phyloP scores from a whole-genome alignment of 2,797 vertebrate species.

The Cirrhinus molitorella region DNA sequence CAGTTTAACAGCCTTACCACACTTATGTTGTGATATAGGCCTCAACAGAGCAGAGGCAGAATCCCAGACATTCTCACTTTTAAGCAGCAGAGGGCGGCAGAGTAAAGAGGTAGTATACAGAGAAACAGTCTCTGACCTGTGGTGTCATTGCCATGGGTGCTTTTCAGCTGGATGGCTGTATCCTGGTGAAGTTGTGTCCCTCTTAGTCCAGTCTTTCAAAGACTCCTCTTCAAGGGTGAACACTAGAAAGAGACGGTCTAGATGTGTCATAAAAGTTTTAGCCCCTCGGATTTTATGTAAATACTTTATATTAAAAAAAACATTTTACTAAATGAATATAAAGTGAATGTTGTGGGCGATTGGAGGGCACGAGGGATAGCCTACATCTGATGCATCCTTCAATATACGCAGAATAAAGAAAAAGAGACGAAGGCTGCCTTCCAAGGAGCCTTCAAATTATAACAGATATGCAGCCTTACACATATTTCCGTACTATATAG shows the following conservation, averaged over 20 bases:
- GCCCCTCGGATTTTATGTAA: not conserved
- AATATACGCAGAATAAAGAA: not conserved
- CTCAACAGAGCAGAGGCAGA: not conserved
- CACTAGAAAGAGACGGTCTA: not conserved
- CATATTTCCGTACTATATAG: not conserved
- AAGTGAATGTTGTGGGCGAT: not conserved
- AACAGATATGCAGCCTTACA: not conserved
- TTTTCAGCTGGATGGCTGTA: not conserved
- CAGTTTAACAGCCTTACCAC: not conserved
- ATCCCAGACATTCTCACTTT: not conserved
- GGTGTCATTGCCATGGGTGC: not conserved
- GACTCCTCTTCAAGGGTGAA: no score
- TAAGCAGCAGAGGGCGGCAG: slow-evolving; percentile 71
- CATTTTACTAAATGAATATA: not conserved
- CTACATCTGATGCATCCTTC: not conserved
- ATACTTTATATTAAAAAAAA: not conserved
- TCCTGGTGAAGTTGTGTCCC: not conserved
- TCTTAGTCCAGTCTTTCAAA: not conserved
- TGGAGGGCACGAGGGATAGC: not conserved
- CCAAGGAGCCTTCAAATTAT: not conserved
- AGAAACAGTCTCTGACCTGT: not conserved
- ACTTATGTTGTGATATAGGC: not conserved
- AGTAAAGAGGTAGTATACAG: not conserved
- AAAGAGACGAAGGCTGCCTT: not conserved
- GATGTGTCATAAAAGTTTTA: not conserved